Conservation (phyloP, 2,113 vertebrate genomes). For the Climacteris rufus region DNA sequence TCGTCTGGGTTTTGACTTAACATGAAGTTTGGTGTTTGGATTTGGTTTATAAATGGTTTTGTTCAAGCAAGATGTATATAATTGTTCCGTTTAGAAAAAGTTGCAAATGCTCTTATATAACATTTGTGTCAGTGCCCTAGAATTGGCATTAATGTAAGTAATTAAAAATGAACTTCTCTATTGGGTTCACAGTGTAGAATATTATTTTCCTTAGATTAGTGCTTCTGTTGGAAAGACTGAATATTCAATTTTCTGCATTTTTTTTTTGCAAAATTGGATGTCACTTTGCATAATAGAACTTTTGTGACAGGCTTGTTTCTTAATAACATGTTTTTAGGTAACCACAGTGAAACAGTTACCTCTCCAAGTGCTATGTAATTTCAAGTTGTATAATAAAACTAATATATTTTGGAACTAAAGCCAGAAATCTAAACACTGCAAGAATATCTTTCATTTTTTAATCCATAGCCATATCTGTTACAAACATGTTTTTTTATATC, state of each 20-base stretch:
- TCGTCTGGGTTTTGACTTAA: not conserved
- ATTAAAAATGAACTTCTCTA: not conserved
- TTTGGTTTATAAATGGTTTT: not conserved
- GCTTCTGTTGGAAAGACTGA: not conserved
- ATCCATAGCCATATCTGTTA: not conserved
- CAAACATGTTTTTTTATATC: not conserved
- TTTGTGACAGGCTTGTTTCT: not conserved
- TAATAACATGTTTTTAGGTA: conserved; percentile 27
- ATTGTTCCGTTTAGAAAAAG: not conserved
- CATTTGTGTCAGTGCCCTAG: not conserved
- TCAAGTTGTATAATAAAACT: not conserved
- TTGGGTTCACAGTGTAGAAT: not conserved
- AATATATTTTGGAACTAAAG: not conserved
- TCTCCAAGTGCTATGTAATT: not conserved
- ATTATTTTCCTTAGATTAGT: not conserved
- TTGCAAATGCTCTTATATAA: not conserved
- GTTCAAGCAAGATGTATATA: not conserved
- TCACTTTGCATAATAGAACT: not conserved
- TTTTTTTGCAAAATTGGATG: not conserved
- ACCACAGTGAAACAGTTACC: not conserved
- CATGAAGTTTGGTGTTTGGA: not conserved
- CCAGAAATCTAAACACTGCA: not conserved
- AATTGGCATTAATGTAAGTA: not conserved
- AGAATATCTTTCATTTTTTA: not conserved
- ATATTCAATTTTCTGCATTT: not conserved